phyloP scores from a whole-genome alignment of 2,888 invertebrate genomes.

The Dione juno region DNA sequence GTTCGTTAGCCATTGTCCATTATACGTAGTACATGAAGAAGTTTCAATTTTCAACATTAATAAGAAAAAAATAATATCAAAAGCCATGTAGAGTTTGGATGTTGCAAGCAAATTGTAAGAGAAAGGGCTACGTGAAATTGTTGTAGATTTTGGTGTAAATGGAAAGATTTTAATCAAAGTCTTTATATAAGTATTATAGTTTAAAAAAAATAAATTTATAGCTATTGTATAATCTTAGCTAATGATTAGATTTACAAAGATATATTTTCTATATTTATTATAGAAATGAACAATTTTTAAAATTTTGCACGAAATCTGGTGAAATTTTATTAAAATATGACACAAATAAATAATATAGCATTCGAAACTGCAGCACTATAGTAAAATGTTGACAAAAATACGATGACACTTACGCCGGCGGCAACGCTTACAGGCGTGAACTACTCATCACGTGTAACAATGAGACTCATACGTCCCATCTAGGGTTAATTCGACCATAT shows the following conservation, averaged over 20 bases:
- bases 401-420: conserved; percentile 22
- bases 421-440: conserved; percentile 18
- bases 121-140: not conserved
- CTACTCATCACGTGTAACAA: conserved; percentile 28
- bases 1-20: conserved; percentile 29
- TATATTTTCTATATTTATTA: not conserved
- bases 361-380: conserved; percentile 28
- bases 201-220: too few relatives aligned
- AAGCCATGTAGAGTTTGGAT: not conserved
- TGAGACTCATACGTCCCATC: conserved; percentile 22
- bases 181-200: too few relatives aligned
- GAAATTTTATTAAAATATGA: too few relatives aligned
- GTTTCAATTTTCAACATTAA: conserved; percentile 13
- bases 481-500: conserved; percentile 29
- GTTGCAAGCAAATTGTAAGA: not conserved
- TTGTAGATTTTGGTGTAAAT: not conserved
- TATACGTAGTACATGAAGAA: conserved; percentile 26
- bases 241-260: too few relatives aligned
- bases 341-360: not conserved
- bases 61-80: conserved; percentile 13
- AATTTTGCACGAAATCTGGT: not conserved
- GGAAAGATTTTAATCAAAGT: not conserved
- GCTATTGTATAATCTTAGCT: too few relatives aligned
- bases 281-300: not conserved
- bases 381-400: conserved; percentile 33